Evolutionary conservation across 2,797 vertebrate genomes (phyloP).

Genomic region (Enteromius viviparus): DNA sequence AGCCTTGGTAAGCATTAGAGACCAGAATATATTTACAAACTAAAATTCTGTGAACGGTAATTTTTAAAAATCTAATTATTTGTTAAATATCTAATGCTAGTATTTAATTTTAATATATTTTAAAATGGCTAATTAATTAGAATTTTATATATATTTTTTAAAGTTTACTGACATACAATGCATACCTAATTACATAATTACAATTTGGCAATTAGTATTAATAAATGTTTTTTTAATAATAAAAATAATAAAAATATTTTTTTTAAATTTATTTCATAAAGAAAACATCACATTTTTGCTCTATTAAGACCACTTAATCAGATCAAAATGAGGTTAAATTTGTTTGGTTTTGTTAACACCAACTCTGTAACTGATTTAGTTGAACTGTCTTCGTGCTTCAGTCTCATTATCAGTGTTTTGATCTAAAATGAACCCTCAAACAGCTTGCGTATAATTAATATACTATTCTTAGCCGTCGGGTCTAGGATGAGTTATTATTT

Average conservation of each 20-base stretch:
- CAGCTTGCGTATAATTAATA: background rate
- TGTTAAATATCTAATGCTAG: background rate
- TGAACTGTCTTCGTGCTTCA: background rate
- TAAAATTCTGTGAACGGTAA: background rate
- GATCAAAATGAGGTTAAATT: background rate
- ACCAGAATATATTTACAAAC: background rate
- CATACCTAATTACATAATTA: background rate
- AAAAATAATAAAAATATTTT: no score
- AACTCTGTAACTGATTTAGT: background rate
- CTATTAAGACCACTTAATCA: background rate
- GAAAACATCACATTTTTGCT: background rate
- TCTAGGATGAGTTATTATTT: background rate
- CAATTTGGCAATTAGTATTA: background rate
- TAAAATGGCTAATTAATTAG: background rate
- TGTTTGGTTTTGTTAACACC: background rate
- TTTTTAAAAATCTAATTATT: background rate
- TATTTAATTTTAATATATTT: background rate
- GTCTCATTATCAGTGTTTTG: background rate
- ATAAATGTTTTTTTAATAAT: background rate
- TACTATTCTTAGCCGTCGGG: background rate
- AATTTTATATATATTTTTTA: background rate
- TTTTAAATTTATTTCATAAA: background rate
- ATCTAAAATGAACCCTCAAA: background rate
- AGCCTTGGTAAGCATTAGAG: background rate
- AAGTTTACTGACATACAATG: background rate